A percentile compares a stretch with the other conserved stretches of the same genome.
Conservation (phyloP, 64 coral and sea anemone genomes). For the Anthopleura sola region DNA sequence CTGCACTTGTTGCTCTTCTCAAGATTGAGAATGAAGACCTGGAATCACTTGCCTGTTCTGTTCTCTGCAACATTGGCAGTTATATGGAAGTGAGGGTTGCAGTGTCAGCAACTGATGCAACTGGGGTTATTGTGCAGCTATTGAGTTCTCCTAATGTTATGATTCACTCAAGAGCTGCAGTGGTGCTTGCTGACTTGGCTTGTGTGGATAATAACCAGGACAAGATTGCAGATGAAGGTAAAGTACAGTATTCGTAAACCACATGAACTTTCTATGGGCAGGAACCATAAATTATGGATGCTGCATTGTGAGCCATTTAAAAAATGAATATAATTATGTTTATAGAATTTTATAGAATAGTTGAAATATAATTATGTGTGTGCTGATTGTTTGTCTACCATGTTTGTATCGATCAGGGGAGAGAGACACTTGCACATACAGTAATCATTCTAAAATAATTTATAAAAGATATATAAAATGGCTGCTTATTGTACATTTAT, state of each 20-base stretch:
- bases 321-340: no score
- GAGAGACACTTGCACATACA: no score
- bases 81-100: slow-evolving; percentile 54
- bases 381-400: no score
- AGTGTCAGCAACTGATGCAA: slow-evolving; percentile 74
- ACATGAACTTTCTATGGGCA: no score
- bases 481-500: no score
- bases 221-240: slow-evolving; percentile 74
- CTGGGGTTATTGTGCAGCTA: slow-evolving; percentile 55
- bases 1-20: slow-evolving; percentile 70
- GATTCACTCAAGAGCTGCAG: slow-evolving; percentile 81
- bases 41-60: slow-evolving; percentile 70
- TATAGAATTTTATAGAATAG: no score
- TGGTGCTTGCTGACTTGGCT: slow-evolving; percentile 85
- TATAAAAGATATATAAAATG: no score
- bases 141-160: slow-evolving; percentile 73
- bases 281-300: no score
- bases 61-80: slow-evolving; percentile 90
- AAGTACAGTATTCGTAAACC: not conserved
- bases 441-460: no score
- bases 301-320: no score
- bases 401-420: no score
- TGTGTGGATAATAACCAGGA: slow-evolving; percentile 73
- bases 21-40: slow-evolving; percentile 70
- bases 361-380: no score